Base-by-base conservation (phyloP, 2,888 invertebrate species). In the Euplagia quadripunctaria region DNA sequence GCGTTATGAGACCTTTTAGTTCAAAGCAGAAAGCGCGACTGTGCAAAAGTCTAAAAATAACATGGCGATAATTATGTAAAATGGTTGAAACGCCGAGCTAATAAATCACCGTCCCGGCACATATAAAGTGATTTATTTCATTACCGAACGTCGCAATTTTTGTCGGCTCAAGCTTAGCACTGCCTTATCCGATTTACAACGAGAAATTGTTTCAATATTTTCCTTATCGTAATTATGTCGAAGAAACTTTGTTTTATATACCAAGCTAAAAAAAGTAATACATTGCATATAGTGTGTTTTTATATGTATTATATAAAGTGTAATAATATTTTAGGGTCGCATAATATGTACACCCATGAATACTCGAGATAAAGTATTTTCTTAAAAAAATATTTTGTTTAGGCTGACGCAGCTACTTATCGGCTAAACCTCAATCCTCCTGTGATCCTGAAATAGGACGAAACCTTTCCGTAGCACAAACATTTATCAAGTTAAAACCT, bases 171-270 rank as follows among this genome's bases (percentile, higher is more conserved):
- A 41, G 49, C 65, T 69, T 61, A 73, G 51, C 61, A 55, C 55
- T 64, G 69, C 69, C 42, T 73, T 52, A 70, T 73, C 65, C 73
- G 73, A 70, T 73, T 63, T 73, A 49, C 51, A 61, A 66, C 20
- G 65, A 63, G 31, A 73, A 73, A 70, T 70, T 73, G 73, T 73
- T 73, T 70, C 43, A 73, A 70, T 73, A 67, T 70, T 55, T 64
- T 63, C 68, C 12, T 64, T 7, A 31, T 67, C 61, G 7, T 61
- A 68, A 67, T 67, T 42, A 49, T 49, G 49, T 69, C 20, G 20
- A 65, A 70, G 52, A 55, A 43, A 14, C n/a, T 16, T 20, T 51
- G 20, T 46, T 43, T 58, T 69, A 61, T 58, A 14, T 58, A 68
- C n/a, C 46, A 7, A n/a, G 43, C 43, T 46, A 46, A 8, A 46